Conservation (phyloP, 2,888 invertebrate genomes). For the Tenodera sinensis region DNA sequence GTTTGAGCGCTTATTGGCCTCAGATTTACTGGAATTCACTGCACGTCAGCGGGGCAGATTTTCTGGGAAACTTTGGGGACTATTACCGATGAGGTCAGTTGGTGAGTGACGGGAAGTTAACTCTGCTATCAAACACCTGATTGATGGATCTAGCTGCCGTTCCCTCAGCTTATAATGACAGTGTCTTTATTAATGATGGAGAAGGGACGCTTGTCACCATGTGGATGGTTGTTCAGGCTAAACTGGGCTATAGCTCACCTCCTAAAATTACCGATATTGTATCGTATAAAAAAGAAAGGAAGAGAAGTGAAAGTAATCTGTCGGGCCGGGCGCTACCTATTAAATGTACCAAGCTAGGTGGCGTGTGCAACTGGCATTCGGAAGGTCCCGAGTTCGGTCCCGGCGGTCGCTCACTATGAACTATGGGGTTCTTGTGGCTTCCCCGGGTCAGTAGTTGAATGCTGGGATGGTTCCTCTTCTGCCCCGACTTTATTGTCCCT, state of each 20-base stretch:
- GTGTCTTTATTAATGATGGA: conserved; percentile 9
- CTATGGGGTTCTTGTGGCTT: too few relatives aligned
- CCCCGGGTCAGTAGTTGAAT: too few relatives aligned
- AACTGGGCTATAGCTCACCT: background rate
- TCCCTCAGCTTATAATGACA: background rate
- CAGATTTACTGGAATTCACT: background rate
- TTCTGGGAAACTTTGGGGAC: background rate
- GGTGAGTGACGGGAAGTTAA: background rate
- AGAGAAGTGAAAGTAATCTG: too few relatives aligned
- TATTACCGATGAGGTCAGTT: background rate
- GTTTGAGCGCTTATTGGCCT: too few relatives aligned
- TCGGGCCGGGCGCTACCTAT: too few relatives aligned
- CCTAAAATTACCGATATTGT: background rate
- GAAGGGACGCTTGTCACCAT: background rate
- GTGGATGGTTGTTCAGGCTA: background rate
- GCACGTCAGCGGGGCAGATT: background rate
- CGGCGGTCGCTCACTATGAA: too few relatives aligned
- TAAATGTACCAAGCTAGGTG: too few relatives aligned
- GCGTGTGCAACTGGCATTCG: too few relatives aligned
- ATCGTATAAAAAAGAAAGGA: too few relatives aligned
- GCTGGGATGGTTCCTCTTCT: too few relatives aligned
- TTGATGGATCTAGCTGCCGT: background rate
- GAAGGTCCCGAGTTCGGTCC: too few relatives aligned
- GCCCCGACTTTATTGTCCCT: too few relatives aligned
- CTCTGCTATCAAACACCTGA: conserved; percentile 4